These are phyloP conservation scores for Actenoides lindsayi DNA, from an alignment of 2,113 vertebrate species.

Conservation along the genomic window DNA sequence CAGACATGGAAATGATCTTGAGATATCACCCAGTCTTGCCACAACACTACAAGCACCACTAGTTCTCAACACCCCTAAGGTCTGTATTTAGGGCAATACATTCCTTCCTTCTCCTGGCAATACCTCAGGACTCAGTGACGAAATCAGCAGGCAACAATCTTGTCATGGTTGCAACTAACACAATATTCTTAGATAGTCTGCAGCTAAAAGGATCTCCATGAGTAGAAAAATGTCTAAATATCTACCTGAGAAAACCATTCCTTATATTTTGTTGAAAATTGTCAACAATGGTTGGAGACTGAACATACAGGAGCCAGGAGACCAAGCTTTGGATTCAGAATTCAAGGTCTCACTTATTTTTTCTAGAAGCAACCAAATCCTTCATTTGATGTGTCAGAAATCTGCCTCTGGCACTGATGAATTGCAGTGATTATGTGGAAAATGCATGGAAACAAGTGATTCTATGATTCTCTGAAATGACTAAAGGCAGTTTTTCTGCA, in stretches of 20 bases:
- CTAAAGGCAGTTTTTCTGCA: background rate
- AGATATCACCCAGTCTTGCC: background rate
- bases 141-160: background rate
- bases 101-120: background rate
- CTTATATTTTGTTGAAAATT: background rate
- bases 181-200: background rate
- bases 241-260: background rate
- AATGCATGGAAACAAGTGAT: background rate
- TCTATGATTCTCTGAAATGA: background rate
- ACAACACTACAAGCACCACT: background rate
- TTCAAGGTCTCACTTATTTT: background rate
- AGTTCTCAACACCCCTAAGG: background rate
- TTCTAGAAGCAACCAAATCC: background rate
- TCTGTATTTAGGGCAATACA: background rate
- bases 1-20: background rate
- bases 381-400: background rate
- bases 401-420: background rate
- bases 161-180: background rate
- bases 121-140: background rate
- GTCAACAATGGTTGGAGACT: background rate
- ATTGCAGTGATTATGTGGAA: accelerated
- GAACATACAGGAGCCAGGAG: background rate
- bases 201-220: background rate
- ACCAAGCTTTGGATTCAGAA: accelerated
- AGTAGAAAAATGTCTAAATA: background rate